Evolutionary conservation across 2,888 invertebrate species (phyloP), one percentile per base, ranked within the genome.

Genomic region (Carabus problematicus): DNA sequence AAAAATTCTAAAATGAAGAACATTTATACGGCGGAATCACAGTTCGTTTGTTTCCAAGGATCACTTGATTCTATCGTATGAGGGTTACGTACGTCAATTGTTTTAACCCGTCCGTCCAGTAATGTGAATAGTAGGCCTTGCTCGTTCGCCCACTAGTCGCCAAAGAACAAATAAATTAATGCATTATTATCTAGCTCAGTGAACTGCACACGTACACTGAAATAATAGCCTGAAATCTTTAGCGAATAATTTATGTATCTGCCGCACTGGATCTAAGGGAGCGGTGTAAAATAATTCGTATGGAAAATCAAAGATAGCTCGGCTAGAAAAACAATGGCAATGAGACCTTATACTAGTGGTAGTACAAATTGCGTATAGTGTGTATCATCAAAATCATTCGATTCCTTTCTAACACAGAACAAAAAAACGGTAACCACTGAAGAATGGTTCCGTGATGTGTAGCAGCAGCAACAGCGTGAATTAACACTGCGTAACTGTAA

Each of bases 371-470:
- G n/a, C n/a, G n/a, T n/a, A n/a, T n/a, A n/a, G n/a, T n/a, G n/a
- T 29, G 29, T 29, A 29, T 29, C 29, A 29, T 29, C 29, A 6
- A 29, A 29, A 29, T 29, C 29, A 29, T 6, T 29, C 29, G 29
- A 29, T 29, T 29, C 29, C 29, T 29, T 29, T 29, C 29, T 29
- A 29, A 29, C 29, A 45, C 40, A n/a, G 29, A 56, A 56, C 18
- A 56, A 66, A 66, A 66, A 64, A 66, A 66, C 66, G 49, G 66
- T 66, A 66, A 58, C 66, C 59, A 49, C 12, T 29, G 18, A 64
- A 64, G 45, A 64, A 64, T 64, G 55, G 18, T 64, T 42, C 58
- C 40, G 14, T 52, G 16, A 9, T 16, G 52, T 52, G 19, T 18
- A 14, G 14, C 3, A 14, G 19, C 47, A 47, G 16, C 52, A 52